Conservation (phyloP, 2,113 vertebrate species). For the Phocoena sinus region DNA sequence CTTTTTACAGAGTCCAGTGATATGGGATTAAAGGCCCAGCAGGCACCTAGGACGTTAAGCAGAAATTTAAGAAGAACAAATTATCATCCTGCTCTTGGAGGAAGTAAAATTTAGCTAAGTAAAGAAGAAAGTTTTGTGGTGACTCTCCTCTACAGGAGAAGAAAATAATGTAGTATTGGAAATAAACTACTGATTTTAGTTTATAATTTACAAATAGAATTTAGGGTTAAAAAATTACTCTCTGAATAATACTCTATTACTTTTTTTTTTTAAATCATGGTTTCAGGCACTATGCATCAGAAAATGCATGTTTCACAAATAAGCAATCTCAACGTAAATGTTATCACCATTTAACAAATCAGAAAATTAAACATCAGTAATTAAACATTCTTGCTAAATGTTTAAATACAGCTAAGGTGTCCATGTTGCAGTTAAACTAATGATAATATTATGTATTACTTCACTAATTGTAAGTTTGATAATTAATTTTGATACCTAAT, state of each 20-base stretch:
- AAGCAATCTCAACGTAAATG: neutral
- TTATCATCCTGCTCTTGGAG: neutral
- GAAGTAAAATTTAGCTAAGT: neutral
- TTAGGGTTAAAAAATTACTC: neutral
- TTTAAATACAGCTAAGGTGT: neutral
- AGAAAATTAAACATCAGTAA: neutral
- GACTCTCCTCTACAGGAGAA: neutral
- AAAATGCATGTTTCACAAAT: neutral
- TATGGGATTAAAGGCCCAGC: neutral
- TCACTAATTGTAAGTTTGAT: neutral
- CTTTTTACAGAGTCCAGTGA: neutral
- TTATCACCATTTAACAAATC: neutral
- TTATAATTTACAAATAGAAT: neutral
- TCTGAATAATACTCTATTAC: neutral
- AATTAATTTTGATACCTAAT: neutral
- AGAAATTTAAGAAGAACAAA: neutral
- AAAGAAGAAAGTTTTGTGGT: neutral
- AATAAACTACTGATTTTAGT: neutral
- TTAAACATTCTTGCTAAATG: neutral
- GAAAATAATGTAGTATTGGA: neutral
- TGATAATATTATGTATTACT: neutral
- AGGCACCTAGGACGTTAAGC: neutral
- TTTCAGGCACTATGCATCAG: neutral
- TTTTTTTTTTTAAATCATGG: neutral
- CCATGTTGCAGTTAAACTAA: neutral